Conservation (phyloP, 1,140 invertebrate genomes). For the Scaptodrosophila lebanonensis region DNA sequence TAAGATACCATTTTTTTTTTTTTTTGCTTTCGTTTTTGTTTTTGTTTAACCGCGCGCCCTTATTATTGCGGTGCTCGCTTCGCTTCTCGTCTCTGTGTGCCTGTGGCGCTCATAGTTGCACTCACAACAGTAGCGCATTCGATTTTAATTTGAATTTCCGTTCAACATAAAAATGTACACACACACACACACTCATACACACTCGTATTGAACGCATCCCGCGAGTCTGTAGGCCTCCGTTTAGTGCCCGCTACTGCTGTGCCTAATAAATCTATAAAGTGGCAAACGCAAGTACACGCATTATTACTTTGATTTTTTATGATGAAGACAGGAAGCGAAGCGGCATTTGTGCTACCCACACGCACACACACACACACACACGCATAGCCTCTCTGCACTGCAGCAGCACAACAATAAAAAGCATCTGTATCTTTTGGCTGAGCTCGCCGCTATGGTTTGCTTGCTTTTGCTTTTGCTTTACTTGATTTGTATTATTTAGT, state of each 20-base stretch:
- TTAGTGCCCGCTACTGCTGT: not conserved
- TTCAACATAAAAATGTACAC: slow-evolving; percentile 48
- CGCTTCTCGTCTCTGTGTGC: slow-evolving; percentile 14
- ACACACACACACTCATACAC: no score
- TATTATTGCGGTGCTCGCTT: not conserved
- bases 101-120: slow-evolving; percentile 17
- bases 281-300: slow-evolving; percentile 74
- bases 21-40: no score
- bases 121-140: slow-evolving; percentile 33
- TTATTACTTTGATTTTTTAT: slow-evolving; percentile 75
- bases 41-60: no score
- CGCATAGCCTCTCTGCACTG: no score
- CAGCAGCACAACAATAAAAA: slow-evolving; percentile 36
- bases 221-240: no score
- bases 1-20: no score
- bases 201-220: no score
- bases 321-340: slow-evolving; percentile 66
- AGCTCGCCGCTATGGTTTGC: slow-evolving; percentile 23
- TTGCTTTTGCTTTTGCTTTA: slow-evolving; percentile 34
- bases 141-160: slow-evolving; percentile 75
- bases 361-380: slow-evolving; percentile 4
- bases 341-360: slow-evolving; percentile 27
- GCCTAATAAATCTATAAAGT: slow-evolving; percentile 73
- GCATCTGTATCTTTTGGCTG: slow-evolving; percentile 22
- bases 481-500: slow-evolving; percentile 35